These are phyloP conservation scores for Exephanes ischioxanthus DNA, from an alignment of 2,888 invertebrate species.

Conservation along the genomic window DNA sequence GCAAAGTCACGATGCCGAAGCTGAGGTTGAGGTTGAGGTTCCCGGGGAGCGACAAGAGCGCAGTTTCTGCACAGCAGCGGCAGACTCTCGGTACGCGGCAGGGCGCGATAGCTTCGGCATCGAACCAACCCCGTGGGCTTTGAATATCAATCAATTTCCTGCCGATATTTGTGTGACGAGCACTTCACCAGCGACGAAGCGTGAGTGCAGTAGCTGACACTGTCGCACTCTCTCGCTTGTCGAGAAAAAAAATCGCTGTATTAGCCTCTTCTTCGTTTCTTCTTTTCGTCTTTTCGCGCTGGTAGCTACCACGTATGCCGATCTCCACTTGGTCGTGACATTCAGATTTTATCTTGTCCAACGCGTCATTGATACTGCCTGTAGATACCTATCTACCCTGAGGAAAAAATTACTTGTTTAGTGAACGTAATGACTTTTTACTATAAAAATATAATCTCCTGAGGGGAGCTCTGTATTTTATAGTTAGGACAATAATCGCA, in stretches of 20 bases:
- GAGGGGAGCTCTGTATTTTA: too few species aligned
- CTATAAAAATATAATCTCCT: too few species aligned
- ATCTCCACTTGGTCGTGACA: not conserved
- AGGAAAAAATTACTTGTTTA: too few species aligned
- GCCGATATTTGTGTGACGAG: slow-evolving; percentile 80
- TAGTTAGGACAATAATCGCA: not conserved
- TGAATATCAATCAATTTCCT: slow-evolving; percentile 84
- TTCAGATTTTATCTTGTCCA: not conserved
- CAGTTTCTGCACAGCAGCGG: slow-evolving; percentile 6
- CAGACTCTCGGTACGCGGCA: slow-evolving; percentile 16
- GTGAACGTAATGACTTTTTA: too few species aligned
- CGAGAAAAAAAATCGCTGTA: slow-evolving; percentile 34
- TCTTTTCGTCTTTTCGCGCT: slow-evolving; percentile 1
- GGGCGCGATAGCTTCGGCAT: slow-evolving; percentile 28
- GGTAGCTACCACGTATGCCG: not conserved
- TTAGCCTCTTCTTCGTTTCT: slow-evolving; percentile 36
- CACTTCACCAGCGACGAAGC: slow-evolving; percentile 78
- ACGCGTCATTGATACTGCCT: not conserved
- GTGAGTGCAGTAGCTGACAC: slow-evolving; percentile 83
- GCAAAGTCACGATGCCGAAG: slow-evolving; percentile 15
- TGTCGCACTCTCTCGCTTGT: slow-evolving; percentile 49
- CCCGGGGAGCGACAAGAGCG: slow-evolving; percentile 1
- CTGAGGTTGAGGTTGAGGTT: slow-evolving; percentile 12
- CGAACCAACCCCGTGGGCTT: slow-evolving; percentile 78
- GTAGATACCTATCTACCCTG: too few species aligned